Evolutionary conservation across 2,888 invertebrate species (phyloP).

Genomic region (Eledona agricola): DNA sequence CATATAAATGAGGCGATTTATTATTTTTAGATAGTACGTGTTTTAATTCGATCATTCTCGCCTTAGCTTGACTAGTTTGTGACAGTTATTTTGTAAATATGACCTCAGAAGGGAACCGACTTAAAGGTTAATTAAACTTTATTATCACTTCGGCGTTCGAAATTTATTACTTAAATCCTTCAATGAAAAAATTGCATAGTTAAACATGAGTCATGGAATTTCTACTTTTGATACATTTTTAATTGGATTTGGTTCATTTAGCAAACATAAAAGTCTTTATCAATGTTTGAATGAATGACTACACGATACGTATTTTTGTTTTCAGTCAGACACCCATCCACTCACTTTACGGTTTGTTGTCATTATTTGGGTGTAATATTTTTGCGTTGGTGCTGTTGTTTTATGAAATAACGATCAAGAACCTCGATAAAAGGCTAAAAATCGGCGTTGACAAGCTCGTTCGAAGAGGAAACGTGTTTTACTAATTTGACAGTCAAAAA

Average conservation of each 20-base stretch:
- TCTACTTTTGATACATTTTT: slow-evolving; percentile 17
- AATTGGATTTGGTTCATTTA: slow-evolving; percentile 17
- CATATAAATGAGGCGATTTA: slow-evolving; percentile 10
- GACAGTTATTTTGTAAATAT: slow-evolving; percentile 6
- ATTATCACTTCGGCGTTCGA: neutral
- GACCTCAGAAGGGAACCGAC: neutral
- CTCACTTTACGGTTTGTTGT: slow-evolving; percentile 8
- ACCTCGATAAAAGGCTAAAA: too few relatives aligned
- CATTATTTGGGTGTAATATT: slow-evolving; percentile 1
- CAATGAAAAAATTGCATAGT: slow-evolving; percentile 5
- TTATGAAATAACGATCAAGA: too few relatives aligned
- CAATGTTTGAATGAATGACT: slow-evolving; percentile 13
- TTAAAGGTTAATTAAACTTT: slow-evolving; percentile 9
- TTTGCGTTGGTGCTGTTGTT: too few relatives aligned
- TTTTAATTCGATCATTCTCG: slow-evolving; percentile 13
- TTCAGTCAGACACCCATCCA: slow-evolving; percentile 14
- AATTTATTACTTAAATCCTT: slow-evolving; percentile 11
- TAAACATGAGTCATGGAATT: slow-evolving; percentile 16
- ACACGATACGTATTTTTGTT: slow-evolving; percentile 11
- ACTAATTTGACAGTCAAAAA: slow-evolving; percentile 31
- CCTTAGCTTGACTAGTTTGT: too few relatives aligned
- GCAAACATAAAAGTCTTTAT: slow-evolving; percentile 14
- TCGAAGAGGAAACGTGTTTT: slow-evolving; percentile 25
- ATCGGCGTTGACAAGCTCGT: too few relatives aligned
- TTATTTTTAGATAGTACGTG: slow-evolving; percentile 15